Base-by-base conservation (phyloP, 2,888 invertebrate species). In the Drosophila nr. perissopoda region DNA sequence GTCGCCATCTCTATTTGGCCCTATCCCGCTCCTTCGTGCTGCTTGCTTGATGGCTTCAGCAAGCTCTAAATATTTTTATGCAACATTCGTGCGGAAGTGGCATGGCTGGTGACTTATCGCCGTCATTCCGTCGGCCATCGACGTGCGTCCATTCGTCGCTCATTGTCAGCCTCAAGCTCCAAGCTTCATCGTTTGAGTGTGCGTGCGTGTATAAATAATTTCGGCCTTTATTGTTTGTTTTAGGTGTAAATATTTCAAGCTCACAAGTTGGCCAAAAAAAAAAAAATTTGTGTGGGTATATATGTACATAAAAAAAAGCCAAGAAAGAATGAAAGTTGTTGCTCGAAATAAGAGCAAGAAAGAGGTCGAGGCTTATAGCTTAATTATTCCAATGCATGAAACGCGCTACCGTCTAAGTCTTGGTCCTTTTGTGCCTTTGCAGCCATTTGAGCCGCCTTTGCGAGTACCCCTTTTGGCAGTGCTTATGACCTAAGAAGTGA, bases 331-430 rank as follows among this genome's bases (percentile, higher is more conserved):
- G 59, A 65, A 74, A 74, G 81, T 69, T 81, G 67, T 71, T 56
- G 79, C 56, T 64, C 31, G 31, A 53, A 38, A 36, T 48, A 62
- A 51, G 64, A 49, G 53, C 52, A 53, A 79, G 76, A 86, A 91
- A 81, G 90, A 84, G 91, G 91, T 89, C 91, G 89, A 91, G 91
- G 90, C 77, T 90, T 89, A 91, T 85, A 75, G 87, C 90, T 91
- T 89, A 89, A 91, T 89, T 89, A 86, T 89, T 90, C 72, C 66
- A 76, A 89, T 83, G 82, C 89, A 89, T 89, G 91, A 90, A 89
- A 91, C 74, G 70, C 70, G 69, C 73, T 60, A 61, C 57, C 58
- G 38, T 40, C 62, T 62, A 53, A 46, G 38, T 46, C 53, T 69
- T 69, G 74, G 42, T 70, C 53, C 73, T 61, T 67, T 76, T 83